These are phyloP conservation scores for Conus betulinus DNA, from an alignment of 1,140 invertebrate species.

Conservation along the genomic window DNA sequence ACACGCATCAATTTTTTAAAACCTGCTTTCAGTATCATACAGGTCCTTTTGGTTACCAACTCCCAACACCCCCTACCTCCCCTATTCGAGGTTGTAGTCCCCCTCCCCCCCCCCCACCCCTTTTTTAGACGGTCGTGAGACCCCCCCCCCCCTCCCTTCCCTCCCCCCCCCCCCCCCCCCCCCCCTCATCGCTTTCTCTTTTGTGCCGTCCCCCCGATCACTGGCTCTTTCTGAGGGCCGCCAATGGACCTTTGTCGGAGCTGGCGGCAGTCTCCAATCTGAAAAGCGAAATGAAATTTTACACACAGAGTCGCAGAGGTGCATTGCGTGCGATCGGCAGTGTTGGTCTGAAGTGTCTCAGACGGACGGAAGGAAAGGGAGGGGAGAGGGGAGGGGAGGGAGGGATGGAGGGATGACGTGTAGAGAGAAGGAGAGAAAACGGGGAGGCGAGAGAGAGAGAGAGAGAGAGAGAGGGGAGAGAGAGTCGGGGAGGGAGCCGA, in stretches of 20 bases:
- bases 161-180: too few relatives aligned
- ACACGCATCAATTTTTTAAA: too few relatives aligned
- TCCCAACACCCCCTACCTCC: too few relatives aligned
- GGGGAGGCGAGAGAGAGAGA: background rate
- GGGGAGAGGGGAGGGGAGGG: background rate
- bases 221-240: background rate
- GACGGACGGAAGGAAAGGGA: background rate
- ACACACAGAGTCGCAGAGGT: conserved; percentile 27
- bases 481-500: background rate
- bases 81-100: too few relatives aligned
- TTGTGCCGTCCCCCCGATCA: background rate
- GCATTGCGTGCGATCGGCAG: background rate
- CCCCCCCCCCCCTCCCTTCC: too few relatives aligned
- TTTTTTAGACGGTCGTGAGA: too few relatives aligned
- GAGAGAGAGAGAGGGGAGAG: background rate
- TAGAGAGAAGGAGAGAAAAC: background rate
- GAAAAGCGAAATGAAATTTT: conserved; percentile 35
- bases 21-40: too few relatives aligned
- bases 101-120: too few relatives aligned
- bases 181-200: background rate
- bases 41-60: too few relatives aligned
- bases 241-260: background rate
- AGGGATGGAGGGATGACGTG: background rate
- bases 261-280: background rate
- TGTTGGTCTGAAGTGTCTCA: background rate